Percentiles rank a stretch among this genome's conserved stretches.
These are phyloP conservation scores for Andrena cerasifolii DNA, from an alignment of 1,140 invertebrate species.

Conservation along the genomic window DNA sequence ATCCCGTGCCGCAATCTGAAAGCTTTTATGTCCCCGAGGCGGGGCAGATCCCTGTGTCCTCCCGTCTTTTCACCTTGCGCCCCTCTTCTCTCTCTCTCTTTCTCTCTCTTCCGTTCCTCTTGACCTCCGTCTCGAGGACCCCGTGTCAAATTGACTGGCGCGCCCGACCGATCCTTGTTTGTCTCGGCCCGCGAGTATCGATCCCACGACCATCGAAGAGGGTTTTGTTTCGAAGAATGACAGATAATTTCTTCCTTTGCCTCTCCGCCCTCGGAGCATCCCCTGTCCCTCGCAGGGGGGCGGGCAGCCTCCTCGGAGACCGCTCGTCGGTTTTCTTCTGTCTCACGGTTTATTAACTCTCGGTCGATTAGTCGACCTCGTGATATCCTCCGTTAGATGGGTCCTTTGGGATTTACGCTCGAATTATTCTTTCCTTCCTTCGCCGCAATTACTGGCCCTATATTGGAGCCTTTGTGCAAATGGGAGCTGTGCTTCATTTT, in stretches of 20 bases:
- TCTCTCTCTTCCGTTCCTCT: neutral
- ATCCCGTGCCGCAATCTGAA: slow-evolving; percentile 57
- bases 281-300: slow-evolving; percentile 7
- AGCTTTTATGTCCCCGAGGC: slow-evolving; percentile 56
- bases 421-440: slow-evolving; percentile 53
- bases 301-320: slow-evolving; percentile 51
- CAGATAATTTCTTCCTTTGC: slow-evolving; percentile 64
- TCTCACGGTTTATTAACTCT: slow-evolving; percentile 65
- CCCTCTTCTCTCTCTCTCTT: neutral
- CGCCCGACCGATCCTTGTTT: slow-evolving; percentile 52
- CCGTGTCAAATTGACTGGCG: slow-evolving; percentile 58
- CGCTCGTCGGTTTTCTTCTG: slow-evolving; percentile 52
- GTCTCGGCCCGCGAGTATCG: slow-evolving; percentile 52
- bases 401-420: slow-evolving; percentile 58
- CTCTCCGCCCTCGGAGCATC: slow-evolving; percentile 41
- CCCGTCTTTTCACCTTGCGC: slow-evolving; percentile 27
- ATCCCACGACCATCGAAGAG: slow-evolving; percentile 37
- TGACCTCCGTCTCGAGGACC: too few species aligned
- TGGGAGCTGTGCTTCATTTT: neutral
- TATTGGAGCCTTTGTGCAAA: neutral
- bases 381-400: slow-evolving; percentile 45
- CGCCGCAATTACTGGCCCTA: slow-evolving; percentile 21
- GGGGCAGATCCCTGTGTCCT: slow-evolving; percentile 51
- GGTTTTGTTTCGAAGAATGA: slow-evolving; percentile 58
- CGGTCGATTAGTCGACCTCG: slow-evolving; percentile 62